phyloP scores from a whole-genome alignment of 2,888 invertebrate genomes.

The Synergus umbraculus region DNA sequence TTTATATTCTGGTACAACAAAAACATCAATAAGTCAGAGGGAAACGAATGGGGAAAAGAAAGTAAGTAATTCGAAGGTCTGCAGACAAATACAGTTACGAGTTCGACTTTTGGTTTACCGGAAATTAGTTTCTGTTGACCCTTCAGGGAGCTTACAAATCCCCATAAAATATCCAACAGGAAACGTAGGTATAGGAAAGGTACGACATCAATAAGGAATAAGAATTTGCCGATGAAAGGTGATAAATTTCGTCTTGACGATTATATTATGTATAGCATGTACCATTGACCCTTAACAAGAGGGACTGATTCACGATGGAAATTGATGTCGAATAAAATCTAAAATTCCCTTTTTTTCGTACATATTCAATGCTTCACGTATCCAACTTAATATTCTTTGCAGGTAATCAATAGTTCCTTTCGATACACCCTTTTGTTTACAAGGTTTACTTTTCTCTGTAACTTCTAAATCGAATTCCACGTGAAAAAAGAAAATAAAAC shows the following conservation, averaged over 20 bases:
- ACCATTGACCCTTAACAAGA: slow-evolving; percentile 13
- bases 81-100: not conserved
- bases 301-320: slow-evolving; percentile 21
- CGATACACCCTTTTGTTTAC: too few species aligned
- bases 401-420: not conserved
- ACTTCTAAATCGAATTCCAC: too few species aligned
- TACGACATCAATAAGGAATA: not conserved
- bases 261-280: slow-evolving; percentile 21
- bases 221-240: slow-evolving; percentile 12
- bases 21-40: not conserved
- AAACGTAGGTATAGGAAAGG: not conserved
- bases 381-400: not conserved
- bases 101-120: not conserved
- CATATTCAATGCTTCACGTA: not conserved
- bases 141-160: not conserved
- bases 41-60: not conserved
- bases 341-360: not conserved
- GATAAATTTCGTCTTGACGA: slow-evolving; percentile 11
- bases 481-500: too few species aligned
- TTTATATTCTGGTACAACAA: not conserved
- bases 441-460: too few species aligned
- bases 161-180: not conserved
- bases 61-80: not conserved
- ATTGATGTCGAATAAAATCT: slow-evolving; percentile 14
- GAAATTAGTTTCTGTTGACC: not conserved